These are phyloP conservation scores for Sporophila hypoxantha DNA, from an alignment of 2,113 vertebrate species.

Conservation along the genomic window DNA sequence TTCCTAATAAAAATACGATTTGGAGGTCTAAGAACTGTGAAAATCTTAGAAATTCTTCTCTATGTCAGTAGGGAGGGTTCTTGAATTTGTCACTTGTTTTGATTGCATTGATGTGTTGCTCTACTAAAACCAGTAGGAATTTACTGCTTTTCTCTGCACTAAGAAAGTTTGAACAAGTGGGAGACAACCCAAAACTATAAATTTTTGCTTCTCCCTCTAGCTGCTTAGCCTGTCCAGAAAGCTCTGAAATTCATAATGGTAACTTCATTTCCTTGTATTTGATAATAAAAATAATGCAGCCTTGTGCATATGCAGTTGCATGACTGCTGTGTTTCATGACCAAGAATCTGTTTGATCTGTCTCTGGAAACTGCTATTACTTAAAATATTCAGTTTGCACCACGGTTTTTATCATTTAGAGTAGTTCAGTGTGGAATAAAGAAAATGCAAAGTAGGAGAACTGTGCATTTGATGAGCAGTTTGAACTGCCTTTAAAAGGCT, in stretches of 20 bases:
- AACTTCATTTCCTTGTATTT: background rate
- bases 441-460: background rate
- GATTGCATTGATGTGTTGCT: background rate
- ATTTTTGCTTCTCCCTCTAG: background rate
- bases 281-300: background rate
- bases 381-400: background rate
- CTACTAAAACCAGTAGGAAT: background rate
- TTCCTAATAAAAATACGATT: background rate
- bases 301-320: background rate
- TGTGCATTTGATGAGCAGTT: background rate
- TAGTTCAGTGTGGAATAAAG: background rate
- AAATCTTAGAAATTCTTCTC: background rate
- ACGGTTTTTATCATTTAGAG: background rate
- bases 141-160: background rate
- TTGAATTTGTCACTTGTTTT: background rate
- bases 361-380: background rate
- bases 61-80: background rate
- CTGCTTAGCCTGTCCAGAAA: background rate
- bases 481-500: slow-evolving; percentile 10
- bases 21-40: background rate
- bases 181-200: background rate
- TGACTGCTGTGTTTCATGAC: background rate
- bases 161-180: background rate
- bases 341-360: background rate
- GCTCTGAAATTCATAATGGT: background rate